A percentile compares a stretch with the other conserved stretches of the same genome.
These are phyloP conservation scores for Serrognathus titanus DNA, from an alignment of 2,888 invertebrate species.

Conservation along the genomic window DNA sequence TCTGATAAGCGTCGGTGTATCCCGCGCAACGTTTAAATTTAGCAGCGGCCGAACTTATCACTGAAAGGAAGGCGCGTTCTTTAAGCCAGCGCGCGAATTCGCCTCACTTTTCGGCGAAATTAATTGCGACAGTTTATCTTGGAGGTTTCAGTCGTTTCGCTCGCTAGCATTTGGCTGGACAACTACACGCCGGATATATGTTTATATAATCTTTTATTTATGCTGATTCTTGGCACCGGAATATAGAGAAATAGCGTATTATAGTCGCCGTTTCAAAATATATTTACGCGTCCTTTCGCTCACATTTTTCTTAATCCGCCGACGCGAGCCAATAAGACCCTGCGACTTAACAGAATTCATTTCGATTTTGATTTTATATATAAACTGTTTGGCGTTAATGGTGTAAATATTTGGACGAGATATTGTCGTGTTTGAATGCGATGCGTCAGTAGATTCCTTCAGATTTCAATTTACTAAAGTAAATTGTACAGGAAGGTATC, in stretches of 20 bases:
- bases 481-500: too few relatives aligned
- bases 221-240: conserved; percentile 10
- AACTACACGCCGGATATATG: conserved; percentile 27
- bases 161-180: conserved; percentile 23
- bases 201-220: conserved; percentile 34
- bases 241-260: conserved; percentile 1
- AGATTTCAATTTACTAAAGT: too few relatives aligned
- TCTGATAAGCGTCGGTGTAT: too few relatives aligned
- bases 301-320: too few relatives aligned
- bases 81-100: background rate
- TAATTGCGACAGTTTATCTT: conserved; percentile 29
- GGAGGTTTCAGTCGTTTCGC: conserved; percentile 13
- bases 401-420: too few relatives aligned
- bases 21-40: background rate
- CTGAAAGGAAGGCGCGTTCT: background rate
- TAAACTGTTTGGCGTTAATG: too few relatives aligned
- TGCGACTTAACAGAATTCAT: too few relatives aligned
- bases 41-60: background rate
- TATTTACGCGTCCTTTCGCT: too few relatives aligned
- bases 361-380: too few relatives aligned
- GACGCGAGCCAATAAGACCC: too few relatives aligned
- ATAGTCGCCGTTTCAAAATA: background rate
- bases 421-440: too few relatives aligned
- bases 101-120: conserved; percentile 11
- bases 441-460: too few relatives aligned